Evolutionary conservation across 2,888 invertebrate genomes (phyloP).

Genomic region (Drosophila putrida): DNA sequence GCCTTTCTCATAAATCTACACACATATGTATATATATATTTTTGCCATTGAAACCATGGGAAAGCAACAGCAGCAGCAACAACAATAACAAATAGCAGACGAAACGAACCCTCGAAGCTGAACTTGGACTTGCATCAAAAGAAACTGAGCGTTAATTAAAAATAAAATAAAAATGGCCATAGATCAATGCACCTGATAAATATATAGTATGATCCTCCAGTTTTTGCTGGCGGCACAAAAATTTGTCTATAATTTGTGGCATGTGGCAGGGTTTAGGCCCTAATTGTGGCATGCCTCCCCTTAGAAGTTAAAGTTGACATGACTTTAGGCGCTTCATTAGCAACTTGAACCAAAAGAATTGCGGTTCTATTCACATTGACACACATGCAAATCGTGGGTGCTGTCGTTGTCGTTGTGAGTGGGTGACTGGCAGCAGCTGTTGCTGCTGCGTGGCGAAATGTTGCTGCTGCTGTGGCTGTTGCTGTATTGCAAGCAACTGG

Average conservation of each 20-base stretch:
- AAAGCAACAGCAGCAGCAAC: constrained; percentile 18
- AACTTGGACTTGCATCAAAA: constrained; percentile 61
- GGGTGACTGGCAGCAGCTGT: constrained; percentile 33
- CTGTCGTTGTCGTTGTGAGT: constrained; percentile 44
- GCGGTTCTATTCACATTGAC: constrained; percentile 62
- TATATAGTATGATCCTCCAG: constrained; percentile 12
- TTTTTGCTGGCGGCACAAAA: constrained; percentile 13
- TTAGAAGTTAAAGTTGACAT: constrained; percentile 30
- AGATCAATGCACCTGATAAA: constrained; percentile 82
- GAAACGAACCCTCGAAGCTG: constrained; percentile 32
- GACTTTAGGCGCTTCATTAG: constrained; percentile 77
- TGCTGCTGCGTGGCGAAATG: constrained; percentile 44
- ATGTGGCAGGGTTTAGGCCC: constrained; percentile 12
- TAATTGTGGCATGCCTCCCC: constrained; percentile 10
- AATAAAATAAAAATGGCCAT: constrained; percentile 66
- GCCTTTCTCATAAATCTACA: constrained; percentile 23
- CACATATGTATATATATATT: not conserved
- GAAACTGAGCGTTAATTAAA: constrained; percentile 81
- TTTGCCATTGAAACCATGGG: constrained; percentile 47
- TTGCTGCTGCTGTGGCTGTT: constrained; percentile 46
- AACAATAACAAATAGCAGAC: constrained; percentile 1
- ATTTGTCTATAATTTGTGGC: constrained; percentile 64
- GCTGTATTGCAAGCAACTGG: constrained; percentile 55
- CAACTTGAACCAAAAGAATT: constrained; percentile 16
- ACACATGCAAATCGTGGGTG: constrained; percentile 70